phyloP scores from a whole-genome alignment of 2,888 invertebrate species.

The Incurvaria masculella region DNA sequence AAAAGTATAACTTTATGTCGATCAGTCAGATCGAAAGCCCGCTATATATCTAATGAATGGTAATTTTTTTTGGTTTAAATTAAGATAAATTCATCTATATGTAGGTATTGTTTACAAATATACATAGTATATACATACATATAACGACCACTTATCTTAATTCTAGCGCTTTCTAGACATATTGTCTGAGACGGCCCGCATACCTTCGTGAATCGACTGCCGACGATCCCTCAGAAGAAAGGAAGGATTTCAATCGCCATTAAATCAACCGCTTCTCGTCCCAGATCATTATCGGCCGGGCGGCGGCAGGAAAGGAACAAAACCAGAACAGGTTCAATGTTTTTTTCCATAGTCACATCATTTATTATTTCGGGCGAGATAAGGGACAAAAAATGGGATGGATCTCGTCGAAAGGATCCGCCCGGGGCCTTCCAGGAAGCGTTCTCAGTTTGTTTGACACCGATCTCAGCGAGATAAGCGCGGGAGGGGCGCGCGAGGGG shows the following conservation, averaged over 20 bases:
- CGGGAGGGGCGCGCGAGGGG: slow-evolving; percentile 33
- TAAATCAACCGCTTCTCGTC: slow-evolving; percentile 37
- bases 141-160: too few relatives aligned
- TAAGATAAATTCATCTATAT: too few relatives aligned
- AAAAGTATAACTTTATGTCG: too few relatives aligned
- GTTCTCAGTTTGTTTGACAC: slow-evolving; percentile 47
- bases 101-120: too few relatives aligned
- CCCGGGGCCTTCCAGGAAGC: slow-evolving; percentile 50
- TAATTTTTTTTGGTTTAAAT: too few relatives aligned
- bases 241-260: neutral
- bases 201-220: neutral
- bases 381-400: slow-evolving; percentile 40
- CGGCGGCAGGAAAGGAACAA: neutral
- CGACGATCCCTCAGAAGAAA: neutral
- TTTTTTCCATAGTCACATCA: slow-evolving; percentile 49
- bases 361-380: slow-evolving; percentile 49
- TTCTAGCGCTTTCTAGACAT: too few relatives aligned
- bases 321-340: slow-evolving; percentile 49
- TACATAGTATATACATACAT: too few relatives aligned
- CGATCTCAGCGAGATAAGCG: slow-evolving; percentile 46
- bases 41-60: too few relatives aligned
- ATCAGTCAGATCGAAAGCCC: too few relatives aligned
- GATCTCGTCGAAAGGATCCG: slow-evolving; percentile 43
- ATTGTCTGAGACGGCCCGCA: neutral
- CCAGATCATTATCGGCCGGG: slow-evolving; percentile 42